Percentiles rank a stretch among this genome's conserved stretches.
These are phyloP conservation scores for Drosophila nr. fundita DNA, from an alignment of 2,888 invertebrate species.

Conservation along the genomic window DNA sequence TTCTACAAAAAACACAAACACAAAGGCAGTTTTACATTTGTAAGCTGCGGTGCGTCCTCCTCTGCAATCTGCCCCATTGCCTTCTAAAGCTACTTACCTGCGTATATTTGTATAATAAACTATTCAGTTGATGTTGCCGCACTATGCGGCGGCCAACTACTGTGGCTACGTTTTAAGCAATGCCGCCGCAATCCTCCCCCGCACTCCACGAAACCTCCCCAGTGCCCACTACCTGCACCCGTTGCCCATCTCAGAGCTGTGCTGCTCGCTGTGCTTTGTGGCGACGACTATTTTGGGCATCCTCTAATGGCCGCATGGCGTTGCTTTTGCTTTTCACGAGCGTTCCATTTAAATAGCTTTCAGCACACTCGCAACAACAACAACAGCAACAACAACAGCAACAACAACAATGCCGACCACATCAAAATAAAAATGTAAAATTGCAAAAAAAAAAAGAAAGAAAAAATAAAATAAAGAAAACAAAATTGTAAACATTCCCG, in stretches of 20 bases:
- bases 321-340: slow-evolving; percentile 58
- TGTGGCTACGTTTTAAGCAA: slow-evolving; percentile 38
- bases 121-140: slow-evolving; percentile 68
- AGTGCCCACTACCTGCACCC: slow-evolving; percentile 4
- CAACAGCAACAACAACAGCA: slow-evolving; percentile 35
- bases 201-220: background rate
- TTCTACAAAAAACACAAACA: slow-evolving; percentile 39
- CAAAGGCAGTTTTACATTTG: slow-evolving; percentile 59
- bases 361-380: slow-evolving; percentile 43
- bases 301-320: slow-evolving; percentile 61
- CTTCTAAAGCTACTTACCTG: slow-evolving; percentile 8
- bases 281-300: slow-evolving; percentile 65
- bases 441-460: slow-evolving; percentile 22
- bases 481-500: slow-evolving; percentile 57
- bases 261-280: slow-evolving; percentile 56
- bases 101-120: slow-evolving; percentile 61
- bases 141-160: slow-evolving; percentile 52
- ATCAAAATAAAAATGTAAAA: slow-evolving; percentile 64
- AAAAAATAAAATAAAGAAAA: slow-evolving; percentile 37
- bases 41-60: slow-evolving; percentile 36
- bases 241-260: slow-evolving; percentile 15
- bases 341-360: slow-evolving; percentile 74
- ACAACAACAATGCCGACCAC: slow-evolving; percentile 55
- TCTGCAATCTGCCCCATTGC: background rate
- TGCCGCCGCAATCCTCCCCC: background rate